A percentile compares a stretch with the other conserved stretches of the same genome.
These are phyloP conservation scores for Corythornis madagascariensis DNA, from an alignment of 2,113 vertebrate species.

Conservation along the genomic window DNA sequence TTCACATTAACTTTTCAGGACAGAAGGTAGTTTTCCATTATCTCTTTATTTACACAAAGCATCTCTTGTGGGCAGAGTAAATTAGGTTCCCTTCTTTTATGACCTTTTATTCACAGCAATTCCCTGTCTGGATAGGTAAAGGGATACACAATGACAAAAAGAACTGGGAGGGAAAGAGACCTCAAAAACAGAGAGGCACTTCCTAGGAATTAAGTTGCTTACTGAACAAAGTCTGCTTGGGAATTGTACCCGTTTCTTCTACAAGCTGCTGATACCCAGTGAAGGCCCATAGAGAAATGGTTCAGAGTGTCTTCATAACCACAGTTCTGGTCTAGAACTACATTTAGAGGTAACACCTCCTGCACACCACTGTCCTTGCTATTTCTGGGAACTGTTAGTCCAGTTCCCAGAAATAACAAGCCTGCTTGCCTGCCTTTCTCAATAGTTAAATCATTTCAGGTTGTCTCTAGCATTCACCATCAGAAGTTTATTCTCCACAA, in stretches of 20 bases:
- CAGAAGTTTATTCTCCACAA: neutral
- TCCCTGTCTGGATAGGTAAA: neutral
- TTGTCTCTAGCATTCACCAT: neutral
- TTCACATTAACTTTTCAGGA: conserved; percentile 39
- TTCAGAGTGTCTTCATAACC: neutral
- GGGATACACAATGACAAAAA: conserved; percentile 24
- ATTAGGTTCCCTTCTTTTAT: conserved; percentile 36
- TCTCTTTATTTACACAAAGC: conserved; percentile 51
- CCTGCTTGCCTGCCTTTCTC: neutral
- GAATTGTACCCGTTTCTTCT: neutral
- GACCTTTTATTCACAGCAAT: conserved; percentile 39
- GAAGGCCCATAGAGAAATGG: neutral
- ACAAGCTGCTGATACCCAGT: neutral
- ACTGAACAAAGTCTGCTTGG: neutral
- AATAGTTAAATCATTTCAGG: neutral
- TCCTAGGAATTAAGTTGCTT: neutral
- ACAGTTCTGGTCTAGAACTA: neutral
- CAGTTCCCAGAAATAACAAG: neutral
- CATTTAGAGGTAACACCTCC: neutral
- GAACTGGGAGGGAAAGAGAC: neutral
- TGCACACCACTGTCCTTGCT: neutral
- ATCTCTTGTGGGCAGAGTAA: conserved; percentile 41
- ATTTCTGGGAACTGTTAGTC: neutral
- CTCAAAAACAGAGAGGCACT: neutral
- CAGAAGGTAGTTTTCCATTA: conserved; percentile 50